Conservation (phyloP, 2,113 vertebrate species). For the Excalfactoria chinensis region DNA sequence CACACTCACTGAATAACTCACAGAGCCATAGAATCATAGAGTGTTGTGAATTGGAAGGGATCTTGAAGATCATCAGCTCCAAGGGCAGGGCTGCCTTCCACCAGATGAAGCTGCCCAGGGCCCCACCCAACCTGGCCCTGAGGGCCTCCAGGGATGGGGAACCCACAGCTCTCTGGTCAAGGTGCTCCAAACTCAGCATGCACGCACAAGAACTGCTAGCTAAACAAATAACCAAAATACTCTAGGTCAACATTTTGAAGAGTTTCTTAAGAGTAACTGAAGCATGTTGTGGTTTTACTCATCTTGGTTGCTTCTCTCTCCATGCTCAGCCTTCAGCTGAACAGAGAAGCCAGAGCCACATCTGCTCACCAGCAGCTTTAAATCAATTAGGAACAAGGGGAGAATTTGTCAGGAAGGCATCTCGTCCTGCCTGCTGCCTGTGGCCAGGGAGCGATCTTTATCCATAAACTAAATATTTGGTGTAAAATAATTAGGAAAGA, state of each 20-base stretch:
- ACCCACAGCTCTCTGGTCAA: background rate
- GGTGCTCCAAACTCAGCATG: fast-evolving
- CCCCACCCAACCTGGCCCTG: background rate
- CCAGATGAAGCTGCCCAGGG: background rate
- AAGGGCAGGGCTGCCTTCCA: background rate
- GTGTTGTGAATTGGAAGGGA: background rate
- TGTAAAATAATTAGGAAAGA: background rate
- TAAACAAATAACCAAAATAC: background rate
- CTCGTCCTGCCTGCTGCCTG: background rate
- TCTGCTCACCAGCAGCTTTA: background rate
- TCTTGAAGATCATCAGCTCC: background rate
- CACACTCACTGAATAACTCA: background rate
- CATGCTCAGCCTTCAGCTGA: background rate
- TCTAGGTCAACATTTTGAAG: background rate
- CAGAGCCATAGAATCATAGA: background rate
- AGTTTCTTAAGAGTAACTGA: background rate
- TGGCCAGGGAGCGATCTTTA: background rate
- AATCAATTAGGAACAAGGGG: background rate
- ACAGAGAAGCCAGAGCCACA: background rate
- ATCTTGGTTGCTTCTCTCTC: background rate
- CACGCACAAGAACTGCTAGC: background rate
- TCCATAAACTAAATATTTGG: background rate
- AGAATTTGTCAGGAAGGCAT: background rate
- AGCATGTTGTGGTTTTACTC: background rate
- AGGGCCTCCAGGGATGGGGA: background rate